A percentile compares a stretch with the other conserved stretches of the same genome.
These are phyloP conservation scores for Polyodon spathula DNA, from an alignment of 2,113 vertebrate genomes.

Conservation along the genomic window DNA sequence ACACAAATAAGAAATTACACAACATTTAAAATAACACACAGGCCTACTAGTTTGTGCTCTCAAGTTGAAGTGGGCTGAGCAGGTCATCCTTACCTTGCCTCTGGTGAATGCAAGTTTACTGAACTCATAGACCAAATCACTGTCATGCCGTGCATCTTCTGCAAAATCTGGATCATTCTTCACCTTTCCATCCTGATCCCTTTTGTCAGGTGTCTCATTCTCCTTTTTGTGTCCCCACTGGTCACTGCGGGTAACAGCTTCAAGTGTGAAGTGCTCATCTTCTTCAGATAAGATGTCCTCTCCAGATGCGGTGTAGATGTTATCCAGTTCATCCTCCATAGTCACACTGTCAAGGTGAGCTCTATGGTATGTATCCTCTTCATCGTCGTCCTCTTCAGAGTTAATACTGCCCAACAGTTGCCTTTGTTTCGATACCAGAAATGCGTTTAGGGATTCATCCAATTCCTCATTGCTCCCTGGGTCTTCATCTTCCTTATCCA, in stretches of 20 bases:
- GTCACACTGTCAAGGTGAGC: conserved; percentile 39
- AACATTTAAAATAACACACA: too few species aligned
- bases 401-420: conserved; percentile 26
- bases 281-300: conserved; percentile 73
- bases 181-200: not conserved
- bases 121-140: conserved; percentile 64
- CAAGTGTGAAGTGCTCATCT: conserved; percentile 32
- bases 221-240: conserved; percentile 19
- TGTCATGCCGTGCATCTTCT: conserved; percentile 19
- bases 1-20: too few species aligned
- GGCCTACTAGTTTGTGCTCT: too few species aligned
- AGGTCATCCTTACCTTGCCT: conserved; percentile 69
- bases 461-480: conserved; percentile 45
- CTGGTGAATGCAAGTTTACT: conserved; percentile 71
- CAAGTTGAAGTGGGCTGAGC: too few species aligned
- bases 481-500: conserved; percentile 27
- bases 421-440: conserved; percentile 18
- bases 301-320: conserved; percentile 54
- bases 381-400: conserved; percentile 43
- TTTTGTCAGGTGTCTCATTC: conserved; percentile 4
- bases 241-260: conserved; percentile 9
- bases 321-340: conserved; percentile 57
- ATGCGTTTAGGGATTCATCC: conserved; percentile 39
- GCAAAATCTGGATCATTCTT: conserved; percentile 14
- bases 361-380: conserved; percentile 24